Percentiles rank a stretch among this genome's conserved stretches.
Evolutionary conservation across 2,797 vertebrate species (phyloP).

Genomic region (Gallirallus australis): DNA sequence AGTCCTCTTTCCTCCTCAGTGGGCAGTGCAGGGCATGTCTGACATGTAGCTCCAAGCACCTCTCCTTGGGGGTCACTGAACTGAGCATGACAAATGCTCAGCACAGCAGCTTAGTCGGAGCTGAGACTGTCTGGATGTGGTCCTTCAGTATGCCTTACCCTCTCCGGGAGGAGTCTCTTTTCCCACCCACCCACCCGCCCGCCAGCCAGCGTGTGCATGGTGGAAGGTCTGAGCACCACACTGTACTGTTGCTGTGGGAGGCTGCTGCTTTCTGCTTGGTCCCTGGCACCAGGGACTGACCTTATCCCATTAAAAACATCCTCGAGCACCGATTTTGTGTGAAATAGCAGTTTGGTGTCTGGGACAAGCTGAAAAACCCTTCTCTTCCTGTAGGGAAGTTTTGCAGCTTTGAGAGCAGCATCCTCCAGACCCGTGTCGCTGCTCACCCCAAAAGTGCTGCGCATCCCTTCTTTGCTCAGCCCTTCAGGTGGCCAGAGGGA

Average conservation of each 20-base stretch:
- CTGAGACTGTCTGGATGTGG: neutral
- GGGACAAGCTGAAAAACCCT: neutral
- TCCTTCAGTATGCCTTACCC: neutral
- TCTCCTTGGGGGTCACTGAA: neutral
- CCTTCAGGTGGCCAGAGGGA: neutral
- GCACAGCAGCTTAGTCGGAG: neutral
- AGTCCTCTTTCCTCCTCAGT: neutral
- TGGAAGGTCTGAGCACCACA: rapidly evolving
- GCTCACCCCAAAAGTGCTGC: neutral
- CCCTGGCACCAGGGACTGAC: neutral
- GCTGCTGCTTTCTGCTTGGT: neutral
- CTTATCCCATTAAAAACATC: neutral
- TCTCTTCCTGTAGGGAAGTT: neutral
- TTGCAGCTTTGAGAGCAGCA: neutral
- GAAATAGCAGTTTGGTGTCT: neutral
- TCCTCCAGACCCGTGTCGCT: neutral
- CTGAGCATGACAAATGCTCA: neutral
- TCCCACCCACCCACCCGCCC: neutral
- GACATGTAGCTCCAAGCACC: neutral
- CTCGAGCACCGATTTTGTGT: neutral
- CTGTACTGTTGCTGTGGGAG: neutral
- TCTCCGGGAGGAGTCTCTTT: neutral
- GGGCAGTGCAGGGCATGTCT: neutral
- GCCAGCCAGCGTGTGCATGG: rapidly evolving
- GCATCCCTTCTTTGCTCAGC: neutral